Conservation (phyloP, 2,888 invertebrate genomes). For the Leistus spinibarbis region DNA sequence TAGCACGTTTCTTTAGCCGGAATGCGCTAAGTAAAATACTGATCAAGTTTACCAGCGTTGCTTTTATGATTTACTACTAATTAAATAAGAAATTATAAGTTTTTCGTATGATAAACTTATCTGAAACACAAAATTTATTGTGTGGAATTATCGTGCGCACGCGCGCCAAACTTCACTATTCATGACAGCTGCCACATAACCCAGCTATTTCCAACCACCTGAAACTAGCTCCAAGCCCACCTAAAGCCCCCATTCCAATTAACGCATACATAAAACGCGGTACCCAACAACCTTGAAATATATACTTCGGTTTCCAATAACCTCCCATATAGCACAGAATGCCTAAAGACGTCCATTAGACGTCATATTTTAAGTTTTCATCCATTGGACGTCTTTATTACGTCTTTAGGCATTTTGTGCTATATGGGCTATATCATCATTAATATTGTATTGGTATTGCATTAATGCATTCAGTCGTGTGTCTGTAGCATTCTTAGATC, state of each 20-base stretch:
- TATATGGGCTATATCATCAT: too few relatives aligned
- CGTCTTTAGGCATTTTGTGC: too few relatives aligned
- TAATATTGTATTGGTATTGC: too few relatives aligned
- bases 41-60: neutral
- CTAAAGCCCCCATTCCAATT: neutral
- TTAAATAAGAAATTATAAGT: slow-evolving; percentile 31
- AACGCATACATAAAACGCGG: neutral
- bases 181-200: slow-evolving; percentile 21
- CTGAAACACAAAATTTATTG: slow-evolving; percentile 22
- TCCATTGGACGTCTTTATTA: too few relatives aligned
- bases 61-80: slow-evolving; percentile 10
- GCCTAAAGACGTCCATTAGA: too few relatives aligned
- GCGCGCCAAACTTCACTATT: slow-evolving; percentile 21
- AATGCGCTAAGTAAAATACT: slow-evolving; percentile 1
- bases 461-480: too few relatives aligned
- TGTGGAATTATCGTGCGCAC: slow-evolving; percentile 31
- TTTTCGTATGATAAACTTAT: slow-evolving; percentile 27
- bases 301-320: too few relatives aligned
- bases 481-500: too few relatives aligned
- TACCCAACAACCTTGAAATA: neutral
- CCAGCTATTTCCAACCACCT: neutral
- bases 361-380: too few relatives aligned
- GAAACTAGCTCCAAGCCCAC: neutral
- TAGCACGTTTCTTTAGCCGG: slow-evolving; percentile 27
- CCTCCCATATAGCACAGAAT: too few relatives aligned